phyloP scores from a whole-genome alignment of 2,797 vertebrate genomes.

The Darevskia mixta region DNA sequence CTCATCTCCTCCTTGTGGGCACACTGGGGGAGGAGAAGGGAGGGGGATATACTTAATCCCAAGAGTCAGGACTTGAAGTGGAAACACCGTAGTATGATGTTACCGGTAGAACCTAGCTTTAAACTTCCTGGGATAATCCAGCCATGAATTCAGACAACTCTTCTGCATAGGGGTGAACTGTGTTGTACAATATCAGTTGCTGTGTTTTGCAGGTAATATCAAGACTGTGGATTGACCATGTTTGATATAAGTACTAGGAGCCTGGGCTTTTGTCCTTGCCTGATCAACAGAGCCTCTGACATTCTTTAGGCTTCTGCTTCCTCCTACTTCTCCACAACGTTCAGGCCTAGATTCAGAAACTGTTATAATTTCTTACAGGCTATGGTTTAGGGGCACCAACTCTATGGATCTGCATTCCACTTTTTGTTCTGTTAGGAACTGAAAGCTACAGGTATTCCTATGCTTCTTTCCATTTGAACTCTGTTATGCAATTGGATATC shows the following conservation, averaged over 20 bases:
- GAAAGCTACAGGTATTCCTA: background rate
- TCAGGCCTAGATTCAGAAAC: background rate
- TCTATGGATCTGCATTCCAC: background rate
- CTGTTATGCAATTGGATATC: conserved; percentile 23
- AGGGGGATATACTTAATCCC: no score
- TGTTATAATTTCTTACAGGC: background rate
- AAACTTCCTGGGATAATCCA: no score
- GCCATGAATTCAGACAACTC: background rate
- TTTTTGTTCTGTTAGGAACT: background rate
- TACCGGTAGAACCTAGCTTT: background rate
- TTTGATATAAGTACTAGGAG: background rate
- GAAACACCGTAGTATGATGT: background rate
- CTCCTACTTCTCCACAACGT: background rate
- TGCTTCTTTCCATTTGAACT: background rate
- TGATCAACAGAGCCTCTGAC: background rate
- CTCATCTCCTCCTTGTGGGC: no score
- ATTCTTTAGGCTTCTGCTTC: background rate
- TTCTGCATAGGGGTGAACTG: background rate
- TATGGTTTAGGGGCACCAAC: background rate
- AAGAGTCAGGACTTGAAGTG: background rate
- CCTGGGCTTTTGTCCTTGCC: background rate
- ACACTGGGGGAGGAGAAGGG: no score
- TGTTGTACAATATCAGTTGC: background rate
- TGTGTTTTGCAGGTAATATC: background rate
- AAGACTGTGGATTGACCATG: background rate